Base-by-base conservation (phyloP, 2,888 invertebrate genomes). In the Pterostichus niger region DNA sequence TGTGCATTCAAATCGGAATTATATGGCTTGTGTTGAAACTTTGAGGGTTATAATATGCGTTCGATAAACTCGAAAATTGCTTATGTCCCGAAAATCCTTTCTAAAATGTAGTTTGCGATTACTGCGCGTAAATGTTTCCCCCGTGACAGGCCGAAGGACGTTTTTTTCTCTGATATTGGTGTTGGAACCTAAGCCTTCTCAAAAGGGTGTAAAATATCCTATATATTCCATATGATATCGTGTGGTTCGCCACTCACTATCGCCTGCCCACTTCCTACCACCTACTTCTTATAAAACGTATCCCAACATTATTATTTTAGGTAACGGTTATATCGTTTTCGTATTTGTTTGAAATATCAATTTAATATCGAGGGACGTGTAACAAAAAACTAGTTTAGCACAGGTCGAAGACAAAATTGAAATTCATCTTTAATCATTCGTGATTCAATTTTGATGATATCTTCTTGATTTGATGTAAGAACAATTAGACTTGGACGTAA, bases 31-130 rank as follows among this genome's bases (percentile, higher is more conserved):
- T 10, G 35, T 33, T 64, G 64, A 64, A 35, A 40, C 33, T 64
- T 35, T 13, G n/a, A 35, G 33, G 11, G 59, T 59, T 59, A 59
- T 24, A 10, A 61, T 61, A 61, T 31, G 59, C 33, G 59, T 31
- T 61, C 59, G 73, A 46, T 73, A 73, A 73, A 44, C 46, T 73
- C 33, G 46, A 46, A 56, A 54, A 77, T 77, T 77, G 77, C 77
- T 77, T 77, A 56, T 77, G 52, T 56, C 56, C 17, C 40, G 35
- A 35, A 71, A 71, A 73, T 73, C 73, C 73, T 73, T 31, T 49
- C 24, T 56, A 54, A 52, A 78, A 78, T 59, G 78, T 78, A 40
- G 78, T 78, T 78, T 78, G 78, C 59, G 78, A 78, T 78, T 59
- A 59, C 78, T 59, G 61, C 78, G 44, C 46, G 17, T 46, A 73